Evolutionary conservation across 2,113 vertebrate species (phyloP).

Genomic region (Atlantisia rogersi): DNA sequence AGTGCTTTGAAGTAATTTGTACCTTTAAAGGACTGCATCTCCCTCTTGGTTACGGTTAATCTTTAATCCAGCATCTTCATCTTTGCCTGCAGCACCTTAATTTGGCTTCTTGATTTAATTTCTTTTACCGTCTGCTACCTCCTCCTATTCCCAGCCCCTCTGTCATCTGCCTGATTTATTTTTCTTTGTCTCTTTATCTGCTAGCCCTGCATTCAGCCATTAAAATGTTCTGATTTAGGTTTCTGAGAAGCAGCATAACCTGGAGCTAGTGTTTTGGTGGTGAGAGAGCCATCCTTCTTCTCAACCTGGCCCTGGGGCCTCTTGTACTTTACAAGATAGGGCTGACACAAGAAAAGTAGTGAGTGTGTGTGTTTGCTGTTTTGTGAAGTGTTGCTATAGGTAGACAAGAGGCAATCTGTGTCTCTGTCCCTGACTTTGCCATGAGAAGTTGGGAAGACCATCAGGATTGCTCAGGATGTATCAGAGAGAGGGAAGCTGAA

Average conservation of each 20-base stretch:
- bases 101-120: slow-evolving; percentile 67
- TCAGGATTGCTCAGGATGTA: not conserved
- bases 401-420: not conserved
- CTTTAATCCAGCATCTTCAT: slow-evolving; percentile 62
- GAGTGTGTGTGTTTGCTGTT: not conserved
- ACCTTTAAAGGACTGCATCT: slow-evolving; percentile 34
- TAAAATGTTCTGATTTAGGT: slow-evolving; percentile 50
- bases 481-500: not conserved
- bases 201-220: slow-evolving; percentile 32
- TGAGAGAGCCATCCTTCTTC: not conserved
- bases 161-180: slow-evolving; percentile 65
- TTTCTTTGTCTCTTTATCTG: slow-evolving; percentile 49
- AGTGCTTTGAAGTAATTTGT: not conserved
- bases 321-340: not conserved
- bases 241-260: slow-evolving; percentile 49
- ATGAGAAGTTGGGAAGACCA: not conserved
- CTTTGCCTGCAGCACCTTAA: slow-evolving; percentile 65
- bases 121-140: slow-evolving; percentile 61
- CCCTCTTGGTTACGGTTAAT: slow-evolving; percentile 42
- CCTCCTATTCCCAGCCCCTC: slow-evolving; percentile 53
- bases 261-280: slow-evolving; percentile 13
- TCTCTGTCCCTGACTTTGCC: not conserved
- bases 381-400: not conserved
- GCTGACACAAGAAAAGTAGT: not conserved
- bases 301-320: slow-evolving; percentile 7